A percentile compares a stretch with the other conserved stretches of the same genome.
These are phyloP conservation scores for Labeo catla DNA, from an alignment of 2,113 vertebrate species.

Conservation along the genomic window DNA sequence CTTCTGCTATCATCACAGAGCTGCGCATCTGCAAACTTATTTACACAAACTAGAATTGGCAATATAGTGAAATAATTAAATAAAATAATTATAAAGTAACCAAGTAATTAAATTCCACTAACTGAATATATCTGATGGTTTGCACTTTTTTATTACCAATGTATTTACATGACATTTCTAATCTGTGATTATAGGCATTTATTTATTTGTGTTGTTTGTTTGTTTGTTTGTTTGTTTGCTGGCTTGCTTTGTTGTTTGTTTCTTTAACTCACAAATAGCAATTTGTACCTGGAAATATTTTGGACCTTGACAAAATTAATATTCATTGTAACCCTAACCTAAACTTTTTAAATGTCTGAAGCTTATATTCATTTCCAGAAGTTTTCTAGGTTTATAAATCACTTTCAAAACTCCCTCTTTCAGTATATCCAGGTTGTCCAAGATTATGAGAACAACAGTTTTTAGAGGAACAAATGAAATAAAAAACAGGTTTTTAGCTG, in stretches of 20 bases:
- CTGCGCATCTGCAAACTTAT: not conserved
- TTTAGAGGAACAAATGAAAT: not conserved
- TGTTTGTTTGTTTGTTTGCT: no score
- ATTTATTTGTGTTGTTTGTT: no score
- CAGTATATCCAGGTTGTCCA: not conserved
- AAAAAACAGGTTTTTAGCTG: not conserved
- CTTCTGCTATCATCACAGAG: not conserved
- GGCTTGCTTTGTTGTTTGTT: no score
- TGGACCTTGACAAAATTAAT: not conserved
- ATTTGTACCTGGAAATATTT: not conserved
- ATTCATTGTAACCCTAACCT: not conserved
- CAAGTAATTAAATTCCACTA: not conserved
- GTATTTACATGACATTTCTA: not conserved
- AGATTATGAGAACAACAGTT: not conserved
- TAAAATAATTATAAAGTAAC: not conserved
- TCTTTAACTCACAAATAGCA: no score
- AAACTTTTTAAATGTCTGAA: not conserved
- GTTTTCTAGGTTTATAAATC: not conserved
- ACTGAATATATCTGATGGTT: not conserved
- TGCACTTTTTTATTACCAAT: not conserved
- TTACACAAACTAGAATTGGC: not conserved
- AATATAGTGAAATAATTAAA: not conserved
- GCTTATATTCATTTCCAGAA: not conserved
- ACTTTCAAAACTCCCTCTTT: not conserved
- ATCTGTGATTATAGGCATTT: no score